Conservation (phyloP, 2,888 invertebrate genomes). For the Pelosia muscerda region DNA sequence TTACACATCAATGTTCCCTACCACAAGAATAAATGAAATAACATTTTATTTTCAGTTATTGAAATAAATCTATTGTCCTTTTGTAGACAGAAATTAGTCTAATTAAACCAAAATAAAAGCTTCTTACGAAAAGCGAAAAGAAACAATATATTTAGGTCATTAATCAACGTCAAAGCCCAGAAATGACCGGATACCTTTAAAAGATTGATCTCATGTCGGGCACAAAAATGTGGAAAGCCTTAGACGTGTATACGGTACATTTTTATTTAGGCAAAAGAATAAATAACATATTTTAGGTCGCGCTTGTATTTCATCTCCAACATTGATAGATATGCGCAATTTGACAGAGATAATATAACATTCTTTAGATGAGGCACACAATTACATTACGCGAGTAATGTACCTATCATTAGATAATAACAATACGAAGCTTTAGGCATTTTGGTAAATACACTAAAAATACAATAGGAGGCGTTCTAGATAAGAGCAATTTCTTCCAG, state of each 20-base stretch:
- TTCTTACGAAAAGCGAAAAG: constrained; percentile 54
- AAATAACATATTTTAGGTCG: not conserved
- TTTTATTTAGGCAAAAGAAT: constrained; percentile 10
- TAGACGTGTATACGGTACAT: constrained; percentile 8
- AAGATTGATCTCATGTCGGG: constrained; percentile 51
- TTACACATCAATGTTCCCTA: not conserved
- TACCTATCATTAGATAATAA: not conserved
- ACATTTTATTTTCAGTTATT: not conserved
- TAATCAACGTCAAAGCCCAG: constrained; percentile 71
- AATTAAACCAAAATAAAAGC: constrained; percentile 32
- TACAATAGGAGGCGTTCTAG: not conserved
- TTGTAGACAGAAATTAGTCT: constrained; percentile 11
- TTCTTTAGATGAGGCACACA: not conserved
- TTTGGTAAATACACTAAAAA: not conserved
- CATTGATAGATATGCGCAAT: not conserved
- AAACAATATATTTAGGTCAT: constrained; percentile 71
- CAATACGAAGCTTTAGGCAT: not conserved
- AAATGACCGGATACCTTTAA: constrained; percentile 68
- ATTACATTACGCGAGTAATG: no score
- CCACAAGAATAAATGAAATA: not conserved
- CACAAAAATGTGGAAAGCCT: constrained; percentile 50
- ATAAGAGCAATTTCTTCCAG: not conserved
- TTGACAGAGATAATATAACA: not conserved
- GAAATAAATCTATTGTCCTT: not conserved
- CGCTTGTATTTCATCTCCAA: not conserved